phyloP scores from a whole-genome alignment of 2,797 vertebrate species.

The Poecilia wingei region DNA sequence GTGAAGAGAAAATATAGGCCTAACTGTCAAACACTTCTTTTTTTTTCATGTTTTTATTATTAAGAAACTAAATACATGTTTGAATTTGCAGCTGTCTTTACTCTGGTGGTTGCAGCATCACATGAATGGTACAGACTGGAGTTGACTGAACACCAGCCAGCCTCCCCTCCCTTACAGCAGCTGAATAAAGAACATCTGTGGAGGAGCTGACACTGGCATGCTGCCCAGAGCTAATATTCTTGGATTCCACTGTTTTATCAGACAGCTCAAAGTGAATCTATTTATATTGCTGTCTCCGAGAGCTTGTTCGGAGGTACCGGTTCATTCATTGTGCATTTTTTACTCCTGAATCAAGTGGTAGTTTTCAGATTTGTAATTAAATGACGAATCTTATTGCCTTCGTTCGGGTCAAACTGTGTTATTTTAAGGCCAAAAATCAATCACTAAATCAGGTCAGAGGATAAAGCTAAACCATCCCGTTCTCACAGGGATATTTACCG shows the following conservation, averaged over 20 bases:
- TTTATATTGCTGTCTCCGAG: slow-evolving; percentile 32
- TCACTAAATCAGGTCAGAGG: slow-evolving; percentile 10
- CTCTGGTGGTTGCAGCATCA: slow-evolving; percentile 23
- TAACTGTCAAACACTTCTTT: background rate
- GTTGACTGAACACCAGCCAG: slow-evolving; percentile 33
- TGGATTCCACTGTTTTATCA: slow-evolving; percentile 50
- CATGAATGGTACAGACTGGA: slow-evolving; percentile 23
- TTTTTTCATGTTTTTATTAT: background rate
- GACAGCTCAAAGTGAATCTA: slow-evolving; percentile 41
- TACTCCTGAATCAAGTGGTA: background rate
- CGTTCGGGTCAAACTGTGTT: background rate
- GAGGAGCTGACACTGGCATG: slow-evolving; percentile 55
- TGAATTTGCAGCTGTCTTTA: slow-evolving; percentile 29
- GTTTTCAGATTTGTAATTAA: background rate
- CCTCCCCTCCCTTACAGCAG: slow-evolving; percentile 35
- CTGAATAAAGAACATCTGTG: slow-evolving; percentile 47
- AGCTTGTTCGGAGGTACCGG: slow-evolving; percentile 6
- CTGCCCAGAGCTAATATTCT: slow-evolving; percentile 60
- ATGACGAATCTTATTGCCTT: background rate
- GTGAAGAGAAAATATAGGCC: background rate
- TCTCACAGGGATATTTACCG: slow-evolving; percentile 6
- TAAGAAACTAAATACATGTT: background rate
- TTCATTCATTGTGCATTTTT: slow-evolving; percentile 29
- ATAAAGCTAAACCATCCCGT: slow-evolving; percentile 4
- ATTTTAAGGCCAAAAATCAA: slow-evolving; percentile 1